Base-by-base conservation (phyloP, 1,140 invertebrate genomes). In the Oncopodura yosiiana region DNA sequence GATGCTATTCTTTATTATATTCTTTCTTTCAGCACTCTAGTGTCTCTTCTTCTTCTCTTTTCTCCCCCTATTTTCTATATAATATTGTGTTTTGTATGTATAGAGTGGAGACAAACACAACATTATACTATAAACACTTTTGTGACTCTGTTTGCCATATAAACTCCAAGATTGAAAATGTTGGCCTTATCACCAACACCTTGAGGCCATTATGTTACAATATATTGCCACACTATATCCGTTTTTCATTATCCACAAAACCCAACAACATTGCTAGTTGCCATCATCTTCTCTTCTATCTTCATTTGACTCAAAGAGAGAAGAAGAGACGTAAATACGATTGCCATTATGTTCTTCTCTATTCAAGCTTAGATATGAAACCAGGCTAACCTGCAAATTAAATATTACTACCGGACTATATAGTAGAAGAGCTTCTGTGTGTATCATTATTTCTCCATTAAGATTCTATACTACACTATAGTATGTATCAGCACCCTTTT, bases 221-320 rank as follows among this genome's bases (percentile, higher is more conserved):
- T 60, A 63, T 63, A 63, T 70, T 69, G 66, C 68, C 59, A 57
- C n/a, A n/a, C 59, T 53, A 60, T 58, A 62, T 62, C 61, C 62
- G 56, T 58, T 61, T 61, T 68, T 69, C 68, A 70, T 71, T 70
- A 70, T 68, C 58, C 58, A 6, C 11, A 42, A 18, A 21, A 19
- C 6, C 41, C 3, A 18, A 42, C 41, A 39, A 5, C 37, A 39
- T 16, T 9, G 9, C 18, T 8, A 11, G 37, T 39, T 16, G n/a
- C n/a, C 30, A 34, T 32, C 44, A 29, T 18, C 44, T 3, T 26
- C 44, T n/a, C 18, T 26, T 77, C 80, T 0, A 67, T 81, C 6
- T 70, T 55, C n/a, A 2, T 24, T 14, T 26, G 41, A 18, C n/a
- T n/a, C n/a, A n/a, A n/a, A n/a, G n/a, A n/a, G n/a, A n/a, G n/a